A percentile compares a stretch with the other conserved stretches of the same genome.
Evolutionary conservation across 2,888 invertebrate genomes (phyloP).

Genomic region (Nyleta sp.): DNA sequence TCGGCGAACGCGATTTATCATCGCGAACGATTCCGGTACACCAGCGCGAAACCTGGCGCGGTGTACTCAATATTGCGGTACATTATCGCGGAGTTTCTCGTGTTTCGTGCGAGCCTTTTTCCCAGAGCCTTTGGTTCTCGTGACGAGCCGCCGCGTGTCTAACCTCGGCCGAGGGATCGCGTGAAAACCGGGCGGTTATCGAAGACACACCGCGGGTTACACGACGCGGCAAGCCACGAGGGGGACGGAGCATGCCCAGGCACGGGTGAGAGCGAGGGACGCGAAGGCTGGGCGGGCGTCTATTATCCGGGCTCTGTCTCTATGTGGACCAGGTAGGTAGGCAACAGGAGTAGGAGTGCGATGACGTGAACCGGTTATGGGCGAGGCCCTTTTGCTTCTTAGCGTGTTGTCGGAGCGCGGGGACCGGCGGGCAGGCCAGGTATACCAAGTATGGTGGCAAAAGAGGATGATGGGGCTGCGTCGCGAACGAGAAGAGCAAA

Average conservation of each 20-base stretch:
- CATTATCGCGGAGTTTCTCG: no score
- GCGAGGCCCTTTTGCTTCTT: conserved; percentile 80
- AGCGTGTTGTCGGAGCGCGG: conserved; percentile 70
- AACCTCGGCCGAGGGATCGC: conserved; percentile 29
- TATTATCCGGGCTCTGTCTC: conserved; percentile 54
- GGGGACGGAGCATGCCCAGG: conserved; percentile 49
- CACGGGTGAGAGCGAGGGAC: conserved; percentile 3
- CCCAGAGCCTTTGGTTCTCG: conserved; percentile 15
- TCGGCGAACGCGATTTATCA: no score
- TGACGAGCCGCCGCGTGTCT: conserved; percentile 25
- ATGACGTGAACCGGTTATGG: conserved; percentile 81
- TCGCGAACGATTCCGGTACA: no score
- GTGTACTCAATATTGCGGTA: no score
- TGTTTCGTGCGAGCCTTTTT: background rate
- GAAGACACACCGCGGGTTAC: conserved; percentile 29
- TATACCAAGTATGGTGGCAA: conserved; percentile 80
- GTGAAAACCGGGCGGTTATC: conserved; percentile 64
- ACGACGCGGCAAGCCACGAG: background rate
- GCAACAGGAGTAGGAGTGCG: conserved; percentile 61
- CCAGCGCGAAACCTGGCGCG: no score
- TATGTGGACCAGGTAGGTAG: conserved; percentile 56
- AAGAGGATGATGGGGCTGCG: conserved; percentile 77
- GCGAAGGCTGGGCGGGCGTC: conserved; percentile 58
- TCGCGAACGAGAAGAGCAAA: conserved; percentile 60
- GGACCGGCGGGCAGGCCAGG: conserved; percentile 64